Evolutionary conservation across 2,888 invertebrate genomes (phyloP), one percentile per base, ranked within the genome.

Genomic region (Pedicia rivosa): DNA sequence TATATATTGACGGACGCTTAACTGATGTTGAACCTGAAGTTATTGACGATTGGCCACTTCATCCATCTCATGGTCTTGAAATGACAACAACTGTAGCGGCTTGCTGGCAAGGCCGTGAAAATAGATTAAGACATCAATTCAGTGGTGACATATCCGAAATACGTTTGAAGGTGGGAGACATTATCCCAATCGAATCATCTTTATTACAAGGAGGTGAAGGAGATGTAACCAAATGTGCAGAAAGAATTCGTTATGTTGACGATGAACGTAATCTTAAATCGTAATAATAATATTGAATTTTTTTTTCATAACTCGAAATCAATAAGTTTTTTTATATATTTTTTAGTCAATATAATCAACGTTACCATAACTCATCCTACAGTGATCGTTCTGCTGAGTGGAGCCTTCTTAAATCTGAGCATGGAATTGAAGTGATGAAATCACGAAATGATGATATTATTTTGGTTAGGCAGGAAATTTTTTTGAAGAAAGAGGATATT

Each of bases 21-120:
- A 78, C 78, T 54, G 92, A 90, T 48, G 20, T 32, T 20, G 32
- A 32, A 17, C 92, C 94, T 0, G 95, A 97, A 62, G 88, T 98
- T 33, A 90, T 98, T 54, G 97, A 98, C 57, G 98, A 98, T 65
- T 97, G 95, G 95, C 95, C 97, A 2, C 68, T 98, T 29, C 97
- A 97, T 58, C 90, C 91, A 7, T 88, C 94, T 1, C 87, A 87
- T 49, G 90, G 84, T 2, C 76, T 90, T 46, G 90, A 90, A 57
- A 97, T 95, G 7, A 91, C 90, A 5, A 65, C 97, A 28, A 81
- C 86, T 0, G 80, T 97, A 1, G 98, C 97, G 2, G 97, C 95
- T 17, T 98, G 98, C 66, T 98, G 92, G 87, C 95, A 95, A 70
- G 87, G 91, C 27, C 83, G 87, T 0, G 90, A 90, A 49, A 78